Percentiles rank a stretch among this genome's conserved stretches.
phyloP scores from a whole-genome alignment of 1,140 invertebrate genomes.

The Eueides isabella region DNA sequence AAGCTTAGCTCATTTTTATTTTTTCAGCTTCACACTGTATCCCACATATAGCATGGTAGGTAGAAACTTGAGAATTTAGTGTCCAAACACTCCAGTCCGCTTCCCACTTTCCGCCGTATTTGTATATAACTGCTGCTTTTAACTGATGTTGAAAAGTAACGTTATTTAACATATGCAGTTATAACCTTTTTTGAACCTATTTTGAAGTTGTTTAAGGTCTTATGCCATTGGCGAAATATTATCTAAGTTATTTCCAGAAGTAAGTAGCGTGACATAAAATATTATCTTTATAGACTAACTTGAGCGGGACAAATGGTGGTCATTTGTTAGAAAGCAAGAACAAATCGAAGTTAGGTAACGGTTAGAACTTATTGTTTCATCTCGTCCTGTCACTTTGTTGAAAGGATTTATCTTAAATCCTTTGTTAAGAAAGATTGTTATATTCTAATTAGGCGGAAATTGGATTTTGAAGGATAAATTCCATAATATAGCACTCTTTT shows the following conservation, averaged over 20 bases:
- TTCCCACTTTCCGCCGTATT: no score
- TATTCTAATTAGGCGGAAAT: neutral
- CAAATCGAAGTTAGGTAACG: neutral
- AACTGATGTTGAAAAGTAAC: no score
- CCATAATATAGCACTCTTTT: neutral
- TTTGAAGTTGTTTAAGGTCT: no score
- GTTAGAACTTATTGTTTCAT: neutral
- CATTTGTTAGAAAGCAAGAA: conserved; percentile 9
- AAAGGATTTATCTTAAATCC: neutral
- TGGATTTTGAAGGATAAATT: neutral
- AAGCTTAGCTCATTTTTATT: neutral
- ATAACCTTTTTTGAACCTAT: no score
- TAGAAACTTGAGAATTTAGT: neutral
- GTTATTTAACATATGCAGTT: no score
- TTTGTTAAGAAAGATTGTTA: neutral
- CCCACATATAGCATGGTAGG: no score
- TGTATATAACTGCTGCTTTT: no score
- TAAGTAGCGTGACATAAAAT: no score
- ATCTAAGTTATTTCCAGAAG: no score
- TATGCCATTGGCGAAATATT: no score
- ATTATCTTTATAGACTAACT: neutral
- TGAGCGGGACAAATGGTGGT: neutral
- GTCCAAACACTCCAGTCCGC: no score
- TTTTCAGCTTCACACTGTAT: no score
- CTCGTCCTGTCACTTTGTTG: neutral